Evolutionary conservation across 1,140 invertebrate genomes (phyloP), one percentile per base, ranked within the genome.

Genomic region (Sycophaga agraensis): DNA sequence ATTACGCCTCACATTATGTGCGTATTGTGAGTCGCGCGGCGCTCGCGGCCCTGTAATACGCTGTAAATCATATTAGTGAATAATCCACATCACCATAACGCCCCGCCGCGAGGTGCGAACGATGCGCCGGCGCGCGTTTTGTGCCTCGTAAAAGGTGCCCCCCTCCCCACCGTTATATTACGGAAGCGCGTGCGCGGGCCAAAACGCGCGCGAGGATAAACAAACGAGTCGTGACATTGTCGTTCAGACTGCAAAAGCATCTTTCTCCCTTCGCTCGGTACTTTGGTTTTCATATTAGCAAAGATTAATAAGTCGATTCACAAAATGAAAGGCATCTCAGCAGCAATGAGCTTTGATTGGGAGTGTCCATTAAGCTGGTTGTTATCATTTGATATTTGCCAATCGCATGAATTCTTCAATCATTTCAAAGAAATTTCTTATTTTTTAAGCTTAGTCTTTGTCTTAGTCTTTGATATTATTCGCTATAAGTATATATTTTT

Each of bases 61-160:
- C 73, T 73, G 75, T 80, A 79, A 79, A 81, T 80, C 78, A 81
- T 79, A 80, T 81, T 80, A 80, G 77, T 80, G 77, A 81, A 81
- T 81, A 81, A 81, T 81, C 78, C 77, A 75, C 77, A 78, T 79
- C 77, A 79, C 71, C 39, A 57, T 63, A 55, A 54, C 43, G 35
- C 31, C n/a, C 12, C 50, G 19, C n/a, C 24, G 6, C 31, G 43
- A 37, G 51, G 49, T 35, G 45, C 58, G 19, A 59, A 59, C 49
- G 60, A 61, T 62, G 46, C 56, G 56, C 45, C 16, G 8, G 34
- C 39, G 37, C 28, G 35, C 49, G 51, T 65, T 68, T 64, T 66
- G 51, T 55, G 34, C 58, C 45, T 51, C 35, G 53, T 63, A 67
- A 70, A 68, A 68, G 64, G 63, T 62, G 59, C 35, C 26, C 22